Conservation (phyloP, 2,113 vertebrate genomes). For the Scomber japonicus region DNA sequence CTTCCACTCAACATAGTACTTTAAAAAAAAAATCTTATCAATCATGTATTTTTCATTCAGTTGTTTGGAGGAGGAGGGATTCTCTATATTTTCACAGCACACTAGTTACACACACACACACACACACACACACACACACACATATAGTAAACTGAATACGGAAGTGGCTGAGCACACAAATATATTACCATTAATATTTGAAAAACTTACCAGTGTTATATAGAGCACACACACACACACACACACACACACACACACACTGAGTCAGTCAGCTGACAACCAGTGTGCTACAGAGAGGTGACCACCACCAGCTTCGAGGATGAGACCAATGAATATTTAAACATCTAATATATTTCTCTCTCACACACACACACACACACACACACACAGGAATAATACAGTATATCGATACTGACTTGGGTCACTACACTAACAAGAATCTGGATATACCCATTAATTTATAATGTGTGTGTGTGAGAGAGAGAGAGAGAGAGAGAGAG, state of each 20-base stretch:
- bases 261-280: neutral
- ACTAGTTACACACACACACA: neutral
- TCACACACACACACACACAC: slow-evolving; percentile 10
- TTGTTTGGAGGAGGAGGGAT: too few species aligned
- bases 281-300: slow-evolving; percentile 12
- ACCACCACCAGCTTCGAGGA: slow-evolving; percentile 22
- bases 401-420: slow-evolving; percentile 40
- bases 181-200: slow-evolving; percentile 19
- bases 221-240: neutral
- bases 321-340: slow-evolving; percentile 71
- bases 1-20: too few species aligned
- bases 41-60: too few species aligned
- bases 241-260: slow-evolving; percentile 11
- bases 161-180: neutral
- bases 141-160: neutral
- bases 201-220: slow-evolving; percentile 1
- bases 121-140: neutral
- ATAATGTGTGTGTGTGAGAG: slow-evolving; percentile 28
- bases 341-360: slow-evolving; percentile 58
- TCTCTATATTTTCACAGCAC: neutral
- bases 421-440: slow-evolving; percentile 53
- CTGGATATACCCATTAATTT: slow-evolving; percentile 43
- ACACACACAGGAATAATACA: slow-evolving; percentile 16
- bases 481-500: slow-evolving; percentile 22
- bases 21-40: too few species aligned